These are phyloP conservation scores for Liasis olivaceus DNA, from an alignment of 2,797 vertebrate genomes.

Conservation along the genomic window DNA sequence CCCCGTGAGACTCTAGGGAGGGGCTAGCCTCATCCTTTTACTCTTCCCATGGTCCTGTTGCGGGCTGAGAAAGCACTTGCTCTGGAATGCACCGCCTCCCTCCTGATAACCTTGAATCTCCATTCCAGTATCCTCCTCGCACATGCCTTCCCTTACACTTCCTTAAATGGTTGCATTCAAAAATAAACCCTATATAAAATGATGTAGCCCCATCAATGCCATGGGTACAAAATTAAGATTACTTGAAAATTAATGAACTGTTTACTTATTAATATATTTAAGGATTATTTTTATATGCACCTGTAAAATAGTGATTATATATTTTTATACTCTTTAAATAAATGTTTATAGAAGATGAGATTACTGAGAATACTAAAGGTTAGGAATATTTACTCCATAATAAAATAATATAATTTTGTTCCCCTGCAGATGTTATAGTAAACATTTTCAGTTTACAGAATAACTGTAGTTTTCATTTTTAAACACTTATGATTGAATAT, in stretches of 20 bases:
- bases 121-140: too few species aligned
- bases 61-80: too few species aligned
- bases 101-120: too few species aligned
- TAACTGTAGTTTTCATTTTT: neutral
- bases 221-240: neutral
- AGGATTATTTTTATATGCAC: neutral
- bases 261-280: neutral
- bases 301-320: neutral
- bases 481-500: neutral
- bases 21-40: too few species aligned
- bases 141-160: neutral
- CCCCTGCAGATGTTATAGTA: neutral
- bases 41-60: too few species aligned
- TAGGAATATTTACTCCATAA: neutral
- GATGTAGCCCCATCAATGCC: neutral
- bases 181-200: neutral
- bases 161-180: neutral
- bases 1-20: too few species aligned
- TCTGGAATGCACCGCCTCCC: too few species aligned
- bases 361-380: neutral
- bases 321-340: neutral
- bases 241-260: neutral
- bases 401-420: neutral
- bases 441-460: neutral
- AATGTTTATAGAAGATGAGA: neutral